phyloP scores from a whole-genome alignment of 2,797 vertebrate genomes.

The Spondyliosoma cantharus region DNA sequence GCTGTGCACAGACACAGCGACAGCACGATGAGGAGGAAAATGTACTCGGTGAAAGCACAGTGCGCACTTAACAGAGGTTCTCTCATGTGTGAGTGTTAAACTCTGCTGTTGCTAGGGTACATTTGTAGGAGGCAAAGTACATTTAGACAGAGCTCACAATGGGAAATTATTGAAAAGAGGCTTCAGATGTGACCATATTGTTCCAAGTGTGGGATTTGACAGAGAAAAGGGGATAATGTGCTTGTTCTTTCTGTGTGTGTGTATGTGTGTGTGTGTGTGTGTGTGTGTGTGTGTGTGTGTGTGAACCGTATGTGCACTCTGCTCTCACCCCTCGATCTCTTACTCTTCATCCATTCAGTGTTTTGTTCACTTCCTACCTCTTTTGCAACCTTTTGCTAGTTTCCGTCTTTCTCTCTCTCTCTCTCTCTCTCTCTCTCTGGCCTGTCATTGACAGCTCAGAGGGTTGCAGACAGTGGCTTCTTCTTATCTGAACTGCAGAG shows the following conservation, averaged over 20 bases:
- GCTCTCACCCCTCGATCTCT: constrained; percentile 3
- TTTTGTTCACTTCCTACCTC: neutral
- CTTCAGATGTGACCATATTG: constrained; percentile 57
- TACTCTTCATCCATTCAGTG: neutral
- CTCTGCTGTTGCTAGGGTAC: constrained; percentile 49
- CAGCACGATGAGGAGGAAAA: constrained; percentile 33
- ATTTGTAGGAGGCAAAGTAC: constrained; percentile 66
- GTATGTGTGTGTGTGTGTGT: neutral
- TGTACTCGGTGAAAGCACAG: constrained; percentile 34
- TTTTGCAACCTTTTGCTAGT: neutral
- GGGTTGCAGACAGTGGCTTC: constrained; percentile 52
- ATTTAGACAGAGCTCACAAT: constrained; percentile 82
- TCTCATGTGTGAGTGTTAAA: constrained; percentile 11
- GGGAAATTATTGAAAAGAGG: constrained; percentile 82
- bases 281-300: neutral
- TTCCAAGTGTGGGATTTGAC: constrained; percentile 23
- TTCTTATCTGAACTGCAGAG: constrained; percentile 61
- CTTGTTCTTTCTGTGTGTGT: neutral
- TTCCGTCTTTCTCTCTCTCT: neutral
- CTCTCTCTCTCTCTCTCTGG: constrained; percentile 24
- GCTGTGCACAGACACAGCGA: constrained; percentile 57
- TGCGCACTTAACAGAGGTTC: constrained; percentile 44
- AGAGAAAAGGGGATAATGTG: constrained; percentile 2
- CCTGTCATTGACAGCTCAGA: constrained; percentile 72
- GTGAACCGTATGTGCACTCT: constrained; percentile 2